Base-by-base conservation (phyloP, 1,140 invertebrate genomes). In the Brevipalpus yothersi region DNA sequence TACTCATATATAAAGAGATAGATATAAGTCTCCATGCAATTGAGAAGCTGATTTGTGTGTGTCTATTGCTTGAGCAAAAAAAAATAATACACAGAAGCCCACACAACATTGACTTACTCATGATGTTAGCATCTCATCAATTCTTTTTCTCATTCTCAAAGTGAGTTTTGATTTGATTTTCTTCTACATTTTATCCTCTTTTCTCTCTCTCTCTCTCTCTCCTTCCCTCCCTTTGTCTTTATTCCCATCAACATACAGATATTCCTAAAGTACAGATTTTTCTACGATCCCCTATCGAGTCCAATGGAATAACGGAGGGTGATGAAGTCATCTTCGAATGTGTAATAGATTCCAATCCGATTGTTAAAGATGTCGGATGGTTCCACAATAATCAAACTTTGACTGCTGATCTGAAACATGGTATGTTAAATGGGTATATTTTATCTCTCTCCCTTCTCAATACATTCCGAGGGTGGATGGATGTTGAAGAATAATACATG, bases 281-380 rank as follows among this genome's bases (percentile, higher is more conserved):
- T 7, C 53, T 66, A 10, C 64, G 66, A 17, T 64, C 61, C 11
- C 65, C 58, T 53, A 72, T 90, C 59, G 82, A 86, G 65, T 81
- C 83, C 12, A 79, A 83, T 63, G 84, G 87, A 73, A 90, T 76
- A 56, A 71, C 72, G 59, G 75, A 76, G 65, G 83, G 83, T 10
- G 82, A 82, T 53, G 85, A 89, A 71, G 84, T 90, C 51, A 89
- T 87, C 70, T 84, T 90, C 66, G 86, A 89, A 71, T 89, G 86
- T 71, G 83, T 41, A 41, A 62, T 66, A 45, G 58, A 61, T 40
- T 51, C 66, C 9, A 67, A 67, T 63, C 66, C 66, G 12, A 39
- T 53, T 15, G 61, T 67, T 8, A 43, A 56, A 5, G 66, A 67
- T 42, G 59, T 67, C n/a, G 60, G 58, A 0, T 67, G 66, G 66